phyloP scores from a whole-genome alignment of 2,113 vertebrate genomes.

The Cynoglossus semilaevis region DNA sequence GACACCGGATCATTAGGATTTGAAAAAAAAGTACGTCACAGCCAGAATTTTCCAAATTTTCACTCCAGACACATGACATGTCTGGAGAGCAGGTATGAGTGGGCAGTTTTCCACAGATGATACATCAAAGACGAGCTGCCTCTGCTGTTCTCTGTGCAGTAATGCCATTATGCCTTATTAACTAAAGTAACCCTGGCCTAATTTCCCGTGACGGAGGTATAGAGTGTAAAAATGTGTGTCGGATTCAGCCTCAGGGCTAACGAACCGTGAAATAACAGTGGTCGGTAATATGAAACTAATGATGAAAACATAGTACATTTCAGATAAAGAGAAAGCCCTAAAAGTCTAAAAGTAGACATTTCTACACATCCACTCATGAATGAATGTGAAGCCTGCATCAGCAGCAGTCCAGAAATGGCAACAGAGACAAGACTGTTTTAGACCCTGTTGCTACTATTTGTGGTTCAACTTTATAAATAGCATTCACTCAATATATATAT shows the following conservation, averaged over 20 bases:
- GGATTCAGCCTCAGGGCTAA: conserved; percentile 34
- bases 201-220: conserved; percentile 16
- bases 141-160: neutral
- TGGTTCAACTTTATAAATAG: conserved; percentile 73
- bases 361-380: conserved; percentile 65
- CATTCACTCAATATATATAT: conserved; percentile 63
- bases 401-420: conserved; percentile 51
- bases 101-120: neutral
- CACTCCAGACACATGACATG: neutral
- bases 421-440: conserved; percentile 69
- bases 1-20: neutral
- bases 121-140: neutral
- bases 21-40: neutral
- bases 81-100: neutral
- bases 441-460: conserved; percentile 71
- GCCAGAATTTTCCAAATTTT: neutral
- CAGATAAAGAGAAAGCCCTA: conserved; percentile 10
- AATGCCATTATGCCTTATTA: conserved; percentile 31
- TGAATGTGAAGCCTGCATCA: conserved; percentile 62
- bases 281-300: neutral
- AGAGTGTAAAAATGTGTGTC: conserved; percentile 24
- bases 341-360: conserved; percentile 13
- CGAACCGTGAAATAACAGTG: conserved; percentile 38
- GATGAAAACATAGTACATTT: neutral
- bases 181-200: conserved; percentile 27